phyloP scores from a whole-genome alignment of 2,888 invertebrate genomes.

The Tenthredo distinguenda region DNA sequence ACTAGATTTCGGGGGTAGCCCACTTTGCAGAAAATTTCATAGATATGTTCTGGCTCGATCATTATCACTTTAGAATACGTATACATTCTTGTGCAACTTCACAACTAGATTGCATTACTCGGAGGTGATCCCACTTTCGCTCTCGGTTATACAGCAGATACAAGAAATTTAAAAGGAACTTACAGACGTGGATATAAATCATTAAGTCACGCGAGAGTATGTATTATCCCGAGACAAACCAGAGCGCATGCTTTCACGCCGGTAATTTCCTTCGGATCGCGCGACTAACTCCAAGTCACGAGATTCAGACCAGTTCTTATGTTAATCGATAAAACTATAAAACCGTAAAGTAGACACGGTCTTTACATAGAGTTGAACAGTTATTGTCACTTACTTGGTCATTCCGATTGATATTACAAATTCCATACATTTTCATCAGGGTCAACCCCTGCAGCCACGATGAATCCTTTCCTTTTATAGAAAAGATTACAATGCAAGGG shows the following conservation, averaged over 20 bases:
- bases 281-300: constrained; percentile 28
- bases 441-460: background rate
- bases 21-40: background rate
- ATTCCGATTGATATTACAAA: background rate
- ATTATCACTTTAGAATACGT: background rate
- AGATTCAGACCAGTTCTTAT: constrained; percentile 3
- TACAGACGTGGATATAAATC: constrained; percentile 2
- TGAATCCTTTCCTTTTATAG: too few species aligned
- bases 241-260: constrained; percentile 21
- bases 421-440: background rate
- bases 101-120: background rate
- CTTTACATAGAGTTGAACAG: background rate
- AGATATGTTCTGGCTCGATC: background rate
- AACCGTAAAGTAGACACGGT: background rate
- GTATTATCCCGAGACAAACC: constrained; percentile 10
- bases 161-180: background rate
- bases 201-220: constrained; percentile 14
- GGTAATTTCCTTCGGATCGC: background rate
- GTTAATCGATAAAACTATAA: constrained; percentile 11
- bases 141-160: background rate
- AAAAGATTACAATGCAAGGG: background rate
- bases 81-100: background rate
- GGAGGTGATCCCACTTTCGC: background rate
- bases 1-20: background rate
- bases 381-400: background rate